Percentiles rank a stretch among this genome's conserved stretches.
These are phyloP conservation scores for Sturnira hondurensis DNA, from an alignment of 2,113 vertebrate genomes.

Conservation along the genomic window DNA sequence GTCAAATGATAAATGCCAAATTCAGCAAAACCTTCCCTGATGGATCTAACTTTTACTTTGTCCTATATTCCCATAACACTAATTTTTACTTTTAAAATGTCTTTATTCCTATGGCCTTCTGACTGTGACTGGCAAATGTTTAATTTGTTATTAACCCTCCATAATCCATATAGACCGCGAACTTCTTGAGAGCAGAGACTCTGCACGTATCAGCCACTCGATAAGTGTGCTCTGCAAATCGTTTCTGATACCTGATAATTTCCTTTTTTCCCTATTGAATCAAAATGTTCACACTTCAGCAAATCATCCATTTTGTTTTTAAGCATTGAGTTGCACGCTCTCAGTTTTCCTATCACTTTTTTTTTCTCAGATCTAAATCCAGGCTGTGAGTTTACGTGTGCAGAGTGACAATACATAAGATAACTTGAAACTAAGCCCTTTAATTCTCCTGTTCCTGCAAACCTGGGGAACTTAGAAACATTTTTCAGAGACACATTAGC, in stretches of 20 bases:
- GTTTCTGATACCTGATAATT: neutral
- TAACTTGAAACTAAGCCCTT: neutral
- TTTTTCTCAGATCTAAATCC: neutral
- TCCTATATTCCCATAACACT: neutral
- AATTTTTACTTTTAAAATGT: neutral
- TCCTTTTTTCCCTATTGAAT: neutral
- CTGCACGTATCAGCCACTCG: neutral
- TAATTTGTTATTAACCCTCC: neutral
- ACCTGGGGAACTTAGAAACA: neutral
- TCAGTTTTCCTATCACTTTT: neutral
- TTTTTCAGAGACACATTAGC: neutral
- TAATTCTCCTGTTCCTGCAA: neutral
- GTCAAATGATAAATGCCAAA: neutral
- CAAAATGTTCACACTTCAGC: neutral
- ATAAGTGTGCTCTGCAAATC: neutral
- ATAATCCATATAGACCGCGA: neutral
- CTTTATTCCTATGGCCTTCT: neutral
- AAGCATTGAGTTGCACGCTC: neutral
- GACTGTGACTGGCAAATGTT: neutral
- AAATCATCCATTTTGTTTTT: slow-evolving; percentile 11
- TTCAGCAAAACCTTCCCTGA: neutral
- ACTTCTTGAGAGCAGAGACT: neutral
- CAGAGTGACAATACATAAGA: neutral
- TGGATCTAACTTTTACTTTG: neutral
- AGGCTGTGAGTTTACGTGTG: neutral